These are phyloP conservation scores for Poeciliopsis presidionis DNA, from an alignment of 2,797 vertebrate species.

Conservation along the genomic window DNA sequence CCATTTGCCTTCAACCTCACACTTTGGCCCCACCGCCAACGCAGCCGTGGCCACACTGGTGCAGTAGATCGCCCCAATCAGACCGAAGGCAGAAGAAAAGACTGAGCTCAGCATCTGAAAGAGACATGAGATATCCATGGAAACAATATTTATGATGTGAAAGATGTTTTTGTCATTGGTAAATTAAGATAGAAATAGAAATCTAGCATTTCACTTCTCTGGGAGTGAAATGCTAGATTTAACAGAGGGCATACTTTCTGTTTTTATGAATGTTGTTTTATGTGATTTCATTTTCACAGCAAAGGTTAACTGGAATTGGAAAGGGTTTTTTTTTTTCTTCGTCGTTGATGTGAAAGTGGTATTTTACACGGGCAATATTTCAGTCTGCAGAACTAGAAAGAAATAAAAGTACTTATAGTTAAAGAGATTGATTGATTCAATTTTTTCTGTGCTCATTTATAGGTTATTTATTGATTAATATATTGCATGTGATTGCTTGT, in stretches of 20 bases:
- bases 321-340: neutral
- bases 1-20: conserved; percentile 26
- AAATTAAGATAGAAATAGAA: neutral
- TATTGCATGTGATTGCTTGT: no score
- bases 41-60: conserved; percentile 75
- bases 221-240: neutral
- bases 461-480: no score
- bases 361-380: neutral
- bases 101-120: conserved; percentile 83
- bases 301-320: neutral
- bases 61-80: conserved; percentile 78
- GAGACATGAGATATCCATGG: neutral
- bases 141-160: neutral
- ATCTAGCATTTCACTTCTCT: no score
- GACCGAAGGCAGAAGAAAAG: conserved; percentile 79
- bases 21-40: conserved; percentile 79
- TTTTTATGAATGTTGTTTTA: neutral
- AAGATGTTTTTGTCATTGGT: neutral
- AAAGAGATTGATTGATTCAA: no score
- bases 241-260: neutral
- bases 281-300: neutral
- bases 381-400: neutral
- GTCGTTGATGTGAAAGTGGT: neutral
- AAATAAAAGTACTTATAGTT: no score
- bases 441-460: no score